phyloP scores from a whole-genome alignment of 2,888 invertebrate species.

The Agriopis aurantiaria region DNA sequence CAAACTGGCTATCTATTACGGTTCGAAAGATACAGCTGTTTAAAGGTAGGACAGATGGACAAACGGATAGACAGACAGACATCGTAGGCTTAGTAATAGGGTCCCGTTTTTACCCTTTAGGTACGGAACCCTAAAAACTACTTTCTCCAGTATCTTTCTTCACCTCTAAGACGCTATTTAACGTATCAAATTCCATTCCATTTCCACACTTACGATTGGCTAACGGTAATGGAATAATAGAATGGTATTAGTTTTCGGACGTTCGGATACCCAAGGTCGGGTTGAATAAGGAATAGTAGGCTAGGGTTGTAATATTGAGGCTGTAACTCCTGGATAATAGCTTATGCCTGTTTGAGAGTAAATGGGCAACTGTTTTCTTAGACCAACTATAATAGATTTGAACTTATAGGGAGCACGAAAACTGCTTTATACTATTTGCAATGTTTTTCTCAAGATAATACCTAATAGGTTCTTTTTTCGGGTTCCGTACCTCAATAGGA shows the following conservation, averaged over 20 bases:
- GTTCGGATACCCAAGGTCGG: slow-evolving; percentile 2
- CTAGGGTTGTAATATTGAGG: too few species aligned
- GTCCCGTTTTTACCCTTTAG: too few species aligned
- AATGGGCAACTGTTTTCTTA: not conserved
- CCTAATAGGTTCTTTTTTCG: too few species aligned
- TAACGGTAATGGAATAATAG: slow-evolving; percentile 35
- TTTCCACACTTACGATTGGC: slow-evolving; percentile 16
- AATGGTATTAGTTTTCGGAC: slow-evolving; percentile 33
- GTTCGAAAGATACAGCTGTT: too few species aligned
- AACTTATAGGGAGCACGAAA: too few species aligned
- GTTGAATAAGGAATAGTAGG: slow-evolving; percentile 3
- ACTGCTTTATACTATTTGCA: too few species aligned
- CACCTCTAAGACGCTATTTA: slow-evolving; percentile 7
- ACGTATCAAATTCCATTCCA: slow-evolving; percentile 28
- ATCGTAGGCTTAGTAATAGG: too few species aligned
- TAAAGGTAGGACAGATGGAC: too few species aligned
- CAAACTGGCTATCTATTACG: too few species aligned
- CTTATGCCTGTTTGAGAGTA: not conserved
- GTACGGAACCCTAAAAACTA: not conserved
- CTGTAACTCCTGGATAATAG: not conserved
- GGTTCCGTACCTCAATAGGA: too few species aligned
- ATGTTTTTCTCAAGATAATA: too few species aligned
- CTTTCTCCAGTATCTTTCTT: not conserved
- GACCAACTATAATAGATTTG: not conserved
- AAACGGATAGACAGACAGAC: too few species aligned